Percentiles rank a stretch among this genome's conserved stretches.
These are phyloP conservation scores for Apamea sordens DNA, from an alignment of 2,888 invertebrate species.

Conservation along the genomic window DNA sequence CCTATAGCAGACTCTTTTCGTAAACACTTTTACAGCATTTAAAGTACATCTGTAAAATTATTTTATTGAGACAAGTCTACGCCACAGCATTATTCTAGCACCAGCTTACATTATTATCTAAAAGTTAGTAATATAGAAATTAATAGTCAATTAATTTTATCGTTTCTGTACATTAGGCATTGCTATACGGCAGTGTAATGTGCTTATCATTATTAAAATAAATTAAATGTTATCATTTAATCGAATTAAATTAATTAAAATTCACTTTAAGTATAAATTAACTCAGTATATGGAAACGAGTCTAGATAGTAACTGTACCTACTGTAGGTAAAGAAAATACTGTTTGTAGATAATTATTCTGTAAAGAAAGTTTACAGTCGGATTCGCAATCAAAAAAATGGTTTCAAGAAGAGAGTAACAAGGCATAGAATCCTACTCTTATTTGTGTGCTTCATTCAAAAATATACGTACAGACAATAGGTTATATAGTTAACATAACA, in stretches of 20 bases:
- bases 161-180: background rate
- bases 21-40: too few relatives aligned
- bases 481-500: background rate
- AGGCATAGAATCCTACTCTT: background rate
- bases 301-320: background rate
- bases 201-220: background rate
- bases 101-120: background rate
- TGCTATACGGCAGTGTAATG: too few relatives aligned
- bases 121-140: background rate
- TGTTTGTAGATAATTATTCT: background rate
- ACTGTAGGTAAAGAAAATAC: background rate
- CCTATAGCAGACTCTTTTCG: background rate
- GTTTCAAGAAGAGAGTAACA: background rate
- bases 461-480: background rate
- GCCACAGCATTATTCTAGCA: background rate
- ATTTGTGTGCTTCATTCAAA: background rate
- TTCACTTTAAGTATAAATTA: background rate
- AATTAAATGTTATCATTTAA: too few relatives aligned
- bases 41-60: background rate
- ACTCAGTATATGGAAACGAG: background rate
- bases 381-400: background rate
- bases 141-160: conserved; percentile 10
- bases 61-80: background rate
- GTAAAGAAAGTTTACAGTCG: background rate
- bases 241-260: too few relatives aligned